These are phyloP conservation scores for Poecile montanus DNA, from an alignment of 2,797 vertebrate species.

Conservation along the genomic window DNA sequence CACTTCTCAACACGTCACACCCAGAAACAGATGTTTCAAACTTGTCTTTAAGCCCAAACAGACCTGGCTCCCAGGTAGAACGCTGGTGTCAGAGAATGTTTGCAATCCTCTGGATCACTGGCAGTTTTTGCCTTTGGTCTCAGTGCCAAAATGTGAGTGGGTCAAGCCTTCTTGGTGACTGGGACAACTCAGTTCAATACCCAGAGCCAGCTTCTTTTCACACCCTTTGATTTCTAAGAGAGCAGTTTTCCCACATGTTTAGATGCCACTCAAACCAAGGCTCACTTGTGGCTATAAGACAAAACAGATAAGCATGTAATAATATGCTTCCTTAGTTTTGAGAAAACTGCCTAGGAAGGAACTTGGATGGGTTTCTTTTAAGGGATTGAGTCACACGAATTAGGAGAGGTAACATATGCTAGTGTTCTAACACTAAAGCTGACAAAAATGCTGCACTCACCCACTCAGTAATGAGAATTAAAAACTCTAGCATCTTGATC, in stretches of 20 bases:
- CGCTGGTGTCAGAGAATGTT: rapidly evolving
- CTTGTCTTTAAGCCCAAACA: background rate
- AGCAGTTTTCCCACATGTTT: background rate
- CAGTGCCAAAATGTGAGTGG: background rate
- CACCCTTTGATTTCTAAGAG: background rate
- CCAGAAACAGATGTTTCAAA: background rate
- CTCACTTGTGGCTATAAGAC: background rate
- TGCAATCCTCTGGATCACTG: background rate
- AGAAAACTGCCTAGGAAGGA: slow-evolving; percentile 18
- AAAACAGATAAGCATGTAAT: background rate
- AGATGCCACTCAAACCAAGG: background rate
- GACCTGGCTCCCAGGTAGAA: background rate
- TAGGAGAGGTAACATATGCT: slow-evolving; percentile 57
- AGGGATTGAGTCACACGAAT: slow-evolving; percentile 13
- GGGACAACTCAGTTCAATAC: background rate
- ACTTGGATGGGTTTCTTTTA: slow-evolving; percentile 19
- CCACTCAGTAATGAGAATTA: slow-evolving; percentile 33
- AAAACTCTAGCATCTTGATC: background rate
- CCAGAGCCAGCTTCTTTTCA: background rate
- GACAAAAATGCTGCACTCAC: slow-evolving; percentile 29
- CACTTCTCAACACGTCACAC: background rate
- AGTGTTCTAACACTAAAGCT: slow-evolving; percentile 40
- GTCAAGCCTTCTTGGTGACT: background rate
- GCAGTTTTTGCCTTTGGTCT: background rate
- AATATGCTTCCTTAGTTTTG: background rate